Evolutionary conservation across 2,888 invertebrate species (phyloP).

Genomic region (Drosophila helvetica): DNA sequence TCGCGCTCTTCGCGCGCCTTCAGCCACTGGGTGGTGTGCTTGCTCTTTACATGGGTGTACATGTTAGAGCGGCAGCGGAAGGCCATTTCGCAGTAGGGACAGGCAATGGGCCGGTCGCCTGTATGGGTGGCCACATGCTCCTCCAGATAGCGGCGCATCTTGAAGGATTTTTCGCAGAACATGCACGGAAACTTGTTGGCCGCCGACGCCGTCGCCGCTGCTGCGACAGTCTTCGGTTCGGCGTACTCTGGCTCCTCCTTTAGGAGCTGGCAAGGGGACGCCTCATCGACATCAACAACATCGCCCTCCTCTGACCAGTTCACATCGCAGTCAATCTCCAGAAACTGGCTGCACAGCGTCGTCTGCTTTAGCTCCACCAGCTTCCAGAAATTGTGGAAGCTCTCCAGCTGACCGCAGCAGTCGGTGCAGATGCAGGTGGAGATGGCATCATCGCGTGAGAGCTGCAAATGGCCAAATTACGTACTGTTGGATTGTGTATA

Average conservation of each 20-base stretch:
- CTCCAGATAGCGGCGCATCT: conserved; percentile 73
- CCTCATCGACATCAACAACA: conserved; percentile 46
- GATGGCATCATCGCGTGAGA: conserved; percentile 68
- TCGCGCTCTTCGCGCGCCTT: conserved; percentile 72
- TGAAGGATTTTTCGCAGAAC: conserved; percentile 76
- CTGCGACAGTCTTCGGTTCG: conserved; percentile 25
- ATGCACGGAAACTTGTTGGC: conserved; percentile 67
- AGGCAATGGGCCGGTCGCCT: conserved; percentile 66
- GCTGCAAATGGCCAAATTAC: conserved; percentile 36
- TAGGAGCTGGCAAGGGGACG: conserved; percentile 26
- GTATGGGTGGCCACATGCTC: conserved; percentile 72
- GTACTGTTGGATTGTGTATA: background rate
- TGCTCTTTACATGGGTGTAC: conserved; percentile 71
- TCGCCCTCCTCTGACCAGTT: conserved; percentile 66
- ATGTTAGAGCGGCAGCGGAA: conserved; percentile 74
- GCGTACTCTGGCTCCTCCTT: conserved; percentile 26
- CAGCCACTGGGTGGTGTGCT: conserved; percentile 65
- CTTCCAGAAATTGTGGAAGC: conserved; percentile 71
- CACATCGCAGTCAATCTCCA: conserved; percentile 70
- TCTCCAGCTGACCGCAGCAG: conserved; percentile 64
- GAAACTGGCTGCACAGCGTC: conserved; percentile 64
- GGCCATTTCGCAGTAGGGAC: conserved; percentile 68
- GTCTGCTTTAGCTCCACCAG: conserved; percentile 68
- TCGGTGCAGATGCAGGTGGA: conserved; percentile 68
- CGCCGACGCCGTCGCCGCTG: conserved; percentile 36